These are phyloP conservation scores for Mantis religiosa DNA, from an alignment of 2,888 invertebrate genomes.

Conservation along the genomic window DNA sequence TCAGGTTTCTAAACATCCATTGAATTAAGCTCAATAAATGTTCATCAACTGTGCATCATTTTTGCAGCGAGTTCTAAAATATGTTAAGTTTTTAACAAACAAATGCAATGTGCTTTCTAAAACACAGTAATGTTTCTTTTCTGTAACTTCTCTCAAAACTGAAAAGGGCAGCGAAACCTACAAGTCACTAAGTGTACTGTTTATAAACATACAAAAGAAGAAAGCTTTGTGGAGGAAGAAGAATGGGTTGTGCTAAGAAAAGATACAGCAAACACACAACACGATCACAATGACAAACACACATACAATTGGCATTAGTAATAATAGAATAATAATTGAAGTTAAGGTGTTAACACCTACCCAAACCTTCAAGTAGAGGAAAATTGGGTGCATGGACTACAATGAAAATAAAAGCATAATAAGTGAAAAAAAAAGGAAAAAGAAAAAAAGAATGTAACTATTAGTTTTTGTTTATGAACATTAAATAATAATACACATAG, in stretches of 20 bases:
- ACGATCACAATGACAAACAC: slow-evolving; percentile 19
- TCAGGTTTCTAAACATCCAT: too few relatives aligned
- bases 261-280: slow-evolving; percentile 4
- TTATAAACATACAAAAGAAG: background rate
- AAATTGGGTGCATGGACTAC: slow-evolving; percentile 60
- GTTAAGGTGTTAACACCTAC: slow-evolving; percentile 46
- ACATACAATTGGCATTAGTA: background rate
- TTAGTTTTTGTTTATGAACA: slow-evolving; percentile 5
- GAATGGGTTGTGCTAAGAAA: background rate
- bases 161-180: background rate
- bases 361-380: slow-evolving; percentile 58
- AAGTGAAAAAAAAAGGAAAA: slow-evolving; percentile 13
- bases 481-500: background rate
- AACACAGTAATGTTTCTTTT: background rate
- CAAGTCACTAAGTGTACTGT: background rate
- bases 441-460: slow-evolving; percentile 11
- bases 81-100: background rate
- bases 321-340: background rate
- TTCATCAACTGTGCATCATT: background rate
- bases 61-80: background rate
- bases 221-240: background rate
- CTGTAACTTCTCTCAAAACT: background rate
- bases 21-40: background rate
- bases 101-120: background rate
- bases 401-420: slow-evolving; percentile 34